These are phyloP conservation scores for Troides helena DNA, from an alignment of 2,888 invertebrate genomes.

Conservation along the genomic window DNA sequence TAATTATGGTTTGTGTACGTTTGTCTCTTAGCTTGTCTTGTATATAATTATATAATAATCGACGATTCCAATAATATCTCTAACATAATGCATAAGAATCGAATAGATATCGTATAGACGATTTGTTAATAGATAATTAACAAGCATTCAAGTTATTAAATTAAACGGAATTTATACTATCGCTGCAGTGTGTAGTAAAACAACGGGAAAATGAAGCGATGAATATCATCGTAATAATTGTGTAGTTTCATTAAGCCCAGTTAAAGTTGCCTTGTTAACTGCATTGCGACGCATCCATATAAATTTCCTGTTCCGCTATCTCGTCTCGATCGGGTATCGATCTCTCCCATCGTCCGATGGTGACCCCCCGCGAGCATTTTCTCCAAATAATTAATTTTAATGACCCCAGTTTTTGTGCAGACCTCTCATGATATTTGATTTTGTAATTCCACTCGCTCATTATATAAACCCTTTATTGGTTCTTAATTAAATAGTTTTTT, in stretches of 20 bases:
- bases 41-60: too few relatives aligned
- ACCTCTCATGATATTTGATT: constrained; percentile 12
- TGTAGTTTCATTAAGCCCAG: constrained; percentile 24
- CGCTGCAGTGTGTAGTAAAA: not conserved
- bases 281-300: constrained; percentile 25
- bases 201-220: constrained; percentile 8
- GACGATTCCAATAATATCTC: too few relatives aligned
- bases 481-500: not conserved
- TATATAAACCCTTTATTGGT: constrained; percentile 5
- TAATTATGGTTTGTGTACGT: too few relatives aligned
- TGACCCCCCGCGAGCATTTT: constrained; percentile 39
- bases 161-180: not conserved
- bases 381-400: constrained; percentile 47
- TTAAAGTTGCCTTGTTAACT: constrained; percentile 29
- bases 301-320: constrained; percentile 32
- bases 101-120: not conserved
- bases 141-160: not conserved
- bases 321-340: constrained; percentile 35
- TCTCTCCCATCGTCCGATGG: constrained; percentile 31
- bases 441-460: constrained; percentile 7
- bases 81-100: too few relatives aligned
- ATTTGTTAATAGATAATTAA: not conserved
- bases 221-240: constrained; percentile 21
- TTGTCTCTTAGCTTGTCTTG: too few relatives aligned
- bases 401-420: constrained; percentile 31